Base-by-base conservation (phyloP, 2,888 invertebrate species). In the Andrena camellia region DNA sequence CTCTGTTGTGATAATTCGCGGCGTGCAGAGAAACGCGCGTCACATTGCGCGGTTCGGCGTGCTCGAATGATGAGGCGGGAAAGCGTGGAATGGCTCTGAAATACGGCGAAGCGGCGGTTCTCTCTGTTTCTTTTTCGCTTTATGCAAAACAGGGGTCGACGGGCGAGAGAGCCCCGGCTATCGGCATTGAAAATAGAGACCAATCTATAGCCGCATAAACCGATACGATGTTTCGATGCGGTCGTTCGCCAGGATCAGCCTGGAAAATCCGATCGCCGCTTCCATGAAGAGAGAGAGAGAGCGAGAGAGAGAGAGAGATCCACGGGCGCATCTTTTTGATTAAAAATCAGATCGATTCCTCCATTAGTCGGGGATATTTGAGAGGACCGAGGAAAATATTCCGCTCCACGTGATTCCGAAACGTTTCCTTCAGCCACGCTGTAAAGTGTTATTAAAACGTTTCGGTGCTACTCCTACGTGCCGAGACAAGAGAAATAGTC, bases 191-290 rank as follows among this genome's bases (percentile, higher is more conserved):
- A 69, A 81, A 81, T 80, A 73, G 71, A 79, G 69, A 60, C n/a
- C 80, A 69, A 81, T 81, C 73, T 79, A 69, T 74, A 73, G 64
- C 79, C 73, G 64, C 59, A 69, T 64, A 68, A 81, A 66, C 78
- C 78, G 78, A 72, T 72, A 72, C 48, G 78, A 78, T 78, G 63
- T 67, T 81, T 78, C 54, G 70, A 81, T 71, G 71, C 54, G 54
- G 60, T 50, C 78, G 60, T 79, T 77, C 35, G 54, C 50, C n/a
- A 26, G 57, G 71, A 80, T 80, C 71, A 64, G 59, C 59, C 31
- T 35, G 20, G 48, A 71, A 62, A 71, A 57, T 26, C 70, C 20
- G 13, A 4, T 10, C 54, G 64, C 48, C 63, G 52, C n/a, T 59
- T 17, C 10, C 26, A n/a, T 10, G 2, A n/a, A 7, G 35, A 62